A percentile compares a stretch with the other conserved stretches of the same genome.
Conservation (phyloP, 2,888 invertebrate genomes). For the Heliconius aoede region DNA sequence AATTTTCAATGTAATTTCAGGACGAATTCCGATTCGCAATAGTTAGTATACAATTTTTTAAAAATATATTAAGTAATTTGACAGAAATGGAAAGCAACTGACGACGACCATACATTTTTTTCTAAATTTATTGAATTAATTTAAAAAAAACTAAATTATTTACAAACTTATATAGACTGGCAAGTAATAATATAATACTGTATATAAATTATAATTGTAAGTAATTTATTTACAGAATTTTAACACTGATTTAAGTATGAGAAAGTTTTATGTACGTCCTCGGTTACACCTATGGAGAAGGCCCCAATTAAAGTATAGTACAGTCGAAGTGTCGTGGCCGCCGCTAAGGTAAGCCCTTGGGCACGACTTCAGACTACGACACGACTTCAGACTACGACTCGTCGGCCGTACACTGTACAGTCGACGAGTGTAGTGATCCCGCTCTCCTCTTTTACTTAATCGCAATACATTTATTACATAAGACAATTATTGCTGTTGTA, state of each 20-base stretch:
- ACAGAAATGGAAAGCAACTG: conserved; percentile 28
- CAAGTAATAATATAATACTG: conserved; percentile 81
- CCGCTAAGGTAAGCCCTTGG: not conserved
- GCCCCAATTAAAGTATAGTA: conserved; percentile 19
- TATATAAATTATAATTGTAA: conserved; percentile 70
- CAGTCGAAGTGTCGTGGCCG: not conserved
- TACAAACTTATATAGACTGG: conserved; percentile 74
- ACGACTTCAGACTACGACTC: not conserved
- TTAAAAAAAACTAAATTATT: conserved; percentile 49
- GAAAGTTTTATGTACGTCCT: conserved; percentile 32
- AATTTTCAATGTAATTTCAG: conserved; percentile 54
- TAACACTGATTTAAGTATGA: conserved; percentile 53
- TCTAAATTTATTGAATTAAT: not conserved
- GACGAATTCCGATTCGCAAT: conserved; percentile 59
- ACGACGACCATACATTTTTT: conserved; percentile 25
- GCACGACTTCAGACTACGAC: too few relatives aligned
- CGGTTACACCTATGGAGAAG: conserved; percentile 38
- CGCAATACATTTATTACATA: not conserved
- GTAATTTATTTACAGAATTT: conserved; percentile 51
- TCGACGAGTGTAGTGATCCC: not conserved
- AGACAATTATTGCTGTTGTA: not conserved
- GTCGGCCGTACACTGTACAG: not conserved
- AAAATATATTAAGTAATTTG: conserved; percentile 32
- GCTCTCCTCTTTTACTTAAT: not conserved
- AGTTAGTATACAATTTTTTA: conserved; percentile 34